phyloP scores from a whole-genome alignment of 2,113 vertebrate genomes.

The Lophura nycthemera region DNA sequence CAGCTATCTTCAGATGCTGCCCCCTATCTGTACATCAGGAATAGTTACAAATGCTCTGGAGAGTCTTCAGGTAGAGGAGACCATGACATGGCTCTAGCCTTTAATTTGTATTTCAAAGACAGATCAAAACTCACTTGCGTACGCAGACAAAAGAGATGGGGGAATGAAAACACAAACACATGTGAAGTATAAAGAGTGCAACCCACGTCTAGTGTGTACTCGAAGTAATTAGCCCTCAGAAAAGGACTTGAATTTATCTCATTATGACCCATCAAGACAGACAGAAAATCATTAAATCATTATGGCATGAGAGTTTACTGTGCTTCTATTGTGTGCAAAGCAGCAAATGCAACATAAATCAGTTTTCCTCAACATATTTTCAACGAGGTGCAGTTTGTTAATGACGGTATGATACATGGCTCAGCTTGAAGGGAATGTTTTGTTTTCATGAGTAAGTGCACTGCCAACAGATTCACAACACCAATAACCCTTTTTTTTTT shows the following conservation, averaged over 20 bases:
- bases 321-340: conserved; percentile 31
- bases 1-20: neutral
- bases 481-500: neutral
- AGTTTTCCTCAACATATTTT: conserved; percentile 45
- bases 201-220: neutral
- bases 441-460: neutral
- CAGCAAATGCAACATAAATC: conserved; percentile 32
- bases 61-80: neutral
- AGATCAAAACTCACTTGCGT: neutral
- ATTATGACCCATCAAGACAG: conserved; percentile 59
- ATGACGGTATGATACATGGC: neutral
- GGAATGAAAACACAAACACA: conserved; percentile 22
- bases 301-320: conserved; percentile 30
- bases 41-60: neutral
- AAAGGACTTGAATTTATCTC: conserved; percentile 51
- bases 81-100: neutral
- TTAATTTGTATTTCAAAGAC: conserved; percentile 18
- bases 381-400: neutral
- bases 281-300: conserved; percentile 73
- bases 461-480: neutral
- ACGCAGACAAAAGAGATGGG: neutral
- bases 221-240: conserved; percentile 58
- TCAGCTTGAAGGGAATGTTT: neutral
- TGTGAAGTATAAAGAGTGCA: neutral
- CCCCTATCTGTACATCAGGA: neutral